phyloP scores from a whole-genome alignment of 2,113 vertebrate genomes.

The Recurvirostra avosetta region DNA sequence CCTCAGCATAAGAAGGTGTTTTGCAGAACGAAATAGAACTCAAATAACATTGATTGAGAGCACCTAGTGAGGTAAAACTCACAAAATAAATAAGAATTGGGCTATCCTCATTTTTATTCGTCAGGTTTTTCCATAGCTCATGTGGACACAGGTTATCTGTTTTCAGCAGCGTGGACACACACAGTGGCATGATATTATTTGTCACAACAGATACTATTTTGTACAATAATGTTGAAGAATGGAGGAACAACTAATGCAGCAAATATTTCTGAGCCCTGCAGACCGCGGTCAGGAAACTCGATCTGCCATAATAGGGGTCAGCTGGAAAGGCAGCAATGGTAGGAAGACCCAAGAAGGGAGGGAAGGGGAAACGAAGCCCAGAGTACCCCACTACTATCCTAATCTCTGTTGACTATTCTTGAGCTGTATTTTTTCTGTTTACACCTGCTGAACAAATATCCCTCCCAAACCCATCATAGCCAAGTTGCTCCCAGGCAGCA shows the following conservation, averaged over 20 bases:
- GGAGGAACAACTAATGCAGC: neutral
- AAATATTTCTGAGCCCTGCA: neutral
- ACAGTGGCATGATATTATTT: neutral
- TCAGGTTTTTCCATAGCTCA: neutral
- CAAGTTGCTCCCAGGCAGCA: neutral
- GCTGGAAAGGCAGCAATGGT: neutral
- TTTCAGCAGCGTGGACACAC: neutral
- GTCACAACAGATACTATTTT: neutral
- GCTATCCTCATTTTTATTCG: neutral
- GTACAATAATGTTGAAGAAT: neutral
- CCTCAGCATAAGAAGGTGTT: neutral
- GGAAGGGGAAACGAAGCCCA: neutral
- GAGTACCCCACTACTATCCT: neutral
- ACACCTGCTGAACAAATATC: neutral
- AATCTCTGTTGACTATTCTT: neutral
- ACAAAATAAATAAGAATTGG: neutral
- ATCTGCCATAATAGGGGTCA: fast-evolving
- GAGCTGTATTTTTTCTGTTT: neutral
- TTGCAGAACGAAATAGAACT: neutral
- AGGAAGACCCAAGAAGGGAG: neutral
- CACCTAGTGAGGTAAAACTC: neutral
- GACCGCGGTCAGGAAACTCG: neutral
- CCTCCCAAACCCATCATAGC: fast-evolving
- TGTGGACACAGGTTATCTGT: neutral
- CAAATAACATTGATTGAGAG: neutral